Evolutionary conservation across 2,113 vertebrate species (phyloP), one percentile per base, ranked within the genome.

Genomic region (Pampusana beccarii): DNA sequence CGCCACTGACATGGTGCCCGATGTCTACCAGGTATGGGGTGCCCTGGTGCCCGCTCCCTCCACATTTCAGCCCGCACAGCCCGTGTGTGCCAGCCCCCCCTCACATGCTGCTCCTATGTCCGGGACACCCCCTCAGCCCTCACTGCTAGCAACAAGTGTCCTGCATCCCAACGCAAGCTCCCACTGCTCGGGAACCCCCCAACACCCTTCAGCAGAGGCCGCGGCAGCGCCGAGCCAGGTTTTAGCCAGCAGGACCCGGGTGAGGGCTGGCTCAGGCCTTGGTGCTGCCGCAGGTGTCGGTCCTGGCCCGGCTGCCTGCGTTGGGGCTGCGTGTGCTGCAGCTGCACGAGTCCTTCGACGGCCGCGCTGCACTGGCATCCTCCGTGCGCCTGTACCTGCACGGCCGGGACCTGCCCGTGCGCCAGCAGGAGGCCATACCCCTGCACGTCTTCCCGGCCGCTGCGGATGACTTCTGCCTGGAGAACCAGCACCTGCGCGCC

Each of bases 261-360:
- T 46, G 44, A 46, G 44, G 18, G 8, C 50, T 36, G 36, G n/a
- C 78, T 92, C 67, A 83, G 28, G 13, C 54, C 8, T 34, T 7
- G 6, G 2, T 10, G 4, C 33, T 87, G 56, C 67, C 0, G 0
- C 97, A 99, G 99, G 98, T 99, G 8, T 99, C 99, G 5, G 97
- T 99, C 95, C 98, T 99, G 90, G 92, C 98, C 11, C 99, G 99
- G 20, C 97, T 99, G 64, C 99, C 99, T 0, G 98, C 99, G 0
- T 97, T 99, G 77, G 99, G 99, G 83, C 98, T 99, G 77, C 97
- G 98, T 0, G 96, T 99, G 87, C 98, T 99, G 97, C 99, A 99
- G 91, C 90, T 99, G 51, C 98, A 98, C 31, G 98, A 97, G 90
- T 98, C 98, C 13, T 87, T 97, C 0, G 98, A 99, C 1, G 95